Evolutionary conservation across 2,797 vertebrate species (phyloP).

Genomic region (Apogon talboti): DNA sequence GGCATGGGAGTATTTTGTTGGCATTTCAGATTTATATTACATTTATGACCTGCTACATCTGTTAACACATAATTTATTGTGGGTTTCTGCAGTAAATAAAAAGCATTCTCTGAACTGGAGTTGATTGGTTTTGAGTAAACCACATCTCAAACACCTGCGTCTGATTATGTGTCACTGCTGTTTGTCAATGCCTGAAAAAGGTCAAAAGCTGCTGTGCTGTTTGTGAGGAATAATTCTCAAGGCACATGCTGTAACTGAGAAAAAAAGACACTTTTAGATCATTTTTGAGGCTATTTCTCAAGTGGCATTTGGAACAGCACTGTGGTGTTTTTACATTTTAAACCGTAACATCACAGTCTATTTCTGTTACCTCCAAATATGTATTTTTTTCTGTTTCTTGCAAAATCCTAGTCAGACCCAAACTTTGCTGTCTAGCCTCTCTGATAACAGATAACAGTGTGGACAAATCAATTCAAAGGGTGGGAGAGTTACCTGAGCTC

Average conservation of each 20-base stretch:
- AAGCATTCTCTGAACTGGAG: background rate
- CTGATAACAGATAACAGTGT: constrained; percentile 37
- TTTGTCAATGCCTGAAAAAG: constrained; percentile 13
- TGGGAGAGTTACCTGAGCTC: constrained; percentile 44
- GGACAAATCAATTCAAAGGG: constrained; percentile 40
- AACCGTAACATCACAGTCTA: background rate
- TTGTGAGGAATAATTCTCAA: background rate
- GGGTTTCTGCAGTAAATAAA: background rate
- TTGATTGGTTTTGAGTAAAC: background rate
- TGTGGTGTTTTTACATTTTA: background rate
- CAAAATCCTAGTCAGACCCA: constrained; percentile 13
- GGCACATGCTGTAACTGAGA: too few species aligned
- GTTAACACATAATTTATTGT: background rate
- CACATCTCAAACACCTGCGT: constrained; percentile 1
- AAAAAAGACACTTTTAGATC: background rate
- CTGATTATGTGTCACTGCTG: constrained; percentile 4
- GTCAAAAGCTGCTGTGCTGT: background rate
- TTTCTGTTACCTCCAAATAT: background rate
- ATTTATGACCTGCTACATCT: too few species aligned
- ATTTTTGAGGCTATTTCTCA: background rate
- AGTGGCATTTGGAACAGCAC: background rate
- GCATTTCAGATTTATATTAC: too few species aligned
- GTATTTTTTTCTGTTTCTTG: constrained; percentile 2
- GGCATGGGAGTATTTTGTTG: too few species aligned
- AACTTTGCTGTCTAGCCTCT: constrained; percentile 18